These are phyloP conservation scores for Acanthurus lineatus DNA, from an alignment of 2,797 vertebrate genomes.

Conservation along the genomic window DNA sequence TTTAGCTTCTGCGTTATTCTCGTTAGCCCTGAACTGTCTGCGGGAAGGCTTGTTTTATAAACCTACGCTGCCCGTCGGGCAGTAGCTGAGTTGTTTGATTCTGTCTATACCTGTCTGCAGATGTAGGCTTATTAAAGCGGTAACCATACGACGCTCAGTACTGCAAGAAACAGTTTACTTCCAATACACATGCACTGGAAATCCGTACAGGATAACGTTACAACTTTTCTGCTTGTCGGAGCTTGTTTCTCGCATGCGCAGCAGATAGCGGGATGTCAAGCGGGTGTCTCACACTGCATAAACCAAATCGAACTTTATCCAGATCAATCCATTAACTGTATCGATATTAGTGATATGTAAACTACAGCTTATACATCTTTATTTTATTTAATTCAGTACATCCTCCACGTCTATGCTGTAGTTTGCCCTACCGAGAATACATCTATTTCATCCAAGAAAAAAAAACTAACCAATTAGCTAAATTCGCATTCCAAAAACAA, in stretches of 20 bases:
- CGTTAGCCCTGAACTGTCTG: conserved; percentile 41
- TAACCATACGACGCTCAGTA: not conserved
- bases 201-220: not conserved
- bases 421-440: not conserved
- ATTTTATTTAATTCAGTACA: not conserved
- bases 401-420: too few relatives aligned
- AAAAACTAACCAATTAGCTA: not conserved
- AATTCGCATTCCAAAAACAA: not conserved
- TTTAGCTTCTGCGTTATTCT: conserved; percentile 69
- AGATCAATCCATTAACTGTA: not conserved
- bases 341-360: too few relatives aligned
- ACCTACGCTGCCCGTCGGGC: conserved; percentile 35
- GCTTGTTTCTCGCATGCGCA: conserved; percentile 50
- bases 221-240: conserved; percentile 27
- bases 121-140: not conserved
- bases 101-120: not conserved
- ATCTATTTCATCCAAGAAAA: not conserved
- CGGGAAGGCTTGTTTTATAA: conserved; percentile 62
- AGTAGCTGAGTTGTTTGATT: not conserved
- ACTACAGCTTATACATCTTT: not conserved
- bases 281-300: not conserved
- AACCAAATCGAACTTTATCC: not conserved
- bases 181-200: conserved; percentile 12
- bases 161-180: conserved; percentile 18
- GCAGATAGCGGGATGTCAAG: not conserved